Conservation (phyloP, 2,113 vertebrate species). For the Mormoops blainvillei region DNA sequence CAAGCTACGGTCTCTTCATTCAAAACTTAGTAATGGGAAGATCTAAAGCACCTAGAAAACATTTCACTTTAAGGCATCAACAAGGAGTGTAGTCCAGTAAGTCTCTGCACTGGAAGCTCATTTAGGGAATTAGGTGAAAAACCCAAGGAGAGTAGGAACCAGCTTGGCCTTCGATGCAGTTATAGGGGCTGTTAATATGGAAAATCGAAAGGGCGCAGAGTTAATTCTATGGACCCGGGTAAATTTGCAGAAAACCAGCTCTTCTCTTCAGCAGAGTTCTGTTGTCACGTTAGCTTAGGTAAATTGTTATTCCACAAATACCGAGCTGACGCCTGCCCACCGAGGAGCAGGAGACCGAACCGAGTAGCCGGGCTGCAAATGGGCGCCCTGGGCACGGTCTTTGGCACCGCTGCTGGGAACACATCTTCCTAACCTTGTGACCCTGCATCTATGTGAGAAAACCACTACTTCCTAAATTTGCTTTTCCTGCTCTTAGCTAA, state of each 20-base stretch:
- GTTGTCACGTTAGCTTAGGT: neutral
- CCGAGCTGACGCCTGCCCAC: neutral
- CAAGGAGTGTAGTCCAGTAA: neutral
- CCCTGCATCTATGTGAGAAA: neutral
- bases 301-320: neutral
- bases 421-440: neutral
- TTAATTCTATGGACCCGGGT: neutral
- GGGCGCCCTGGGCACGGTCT: neutral
- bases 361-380: rapidly evolving
- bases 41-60: neutral
- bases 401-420: neutral
- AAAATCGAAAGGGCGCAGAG: neutral
- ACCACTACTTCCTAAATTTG: neutral
- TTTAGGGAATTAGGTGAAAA: neutral
- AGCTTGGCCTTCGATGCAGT: rapidly evolving
- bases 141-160: neutral
- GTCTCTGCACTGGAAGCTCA: neutral
- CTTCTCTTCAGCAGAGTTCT: neutral
- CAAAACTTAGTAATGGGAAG: neutral
- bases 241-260: neutral
- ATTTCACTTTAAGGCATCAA: neutral
- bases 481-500: neutral
- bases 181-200: neutral
- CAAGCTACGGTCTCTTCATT: neutral
- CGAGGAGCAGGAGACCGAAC: neutral